Evolutionary conservation across 53 echinoderm and acorn worm genomes (phyloP).

Genomic region (Stichopus horrens): DNA sequence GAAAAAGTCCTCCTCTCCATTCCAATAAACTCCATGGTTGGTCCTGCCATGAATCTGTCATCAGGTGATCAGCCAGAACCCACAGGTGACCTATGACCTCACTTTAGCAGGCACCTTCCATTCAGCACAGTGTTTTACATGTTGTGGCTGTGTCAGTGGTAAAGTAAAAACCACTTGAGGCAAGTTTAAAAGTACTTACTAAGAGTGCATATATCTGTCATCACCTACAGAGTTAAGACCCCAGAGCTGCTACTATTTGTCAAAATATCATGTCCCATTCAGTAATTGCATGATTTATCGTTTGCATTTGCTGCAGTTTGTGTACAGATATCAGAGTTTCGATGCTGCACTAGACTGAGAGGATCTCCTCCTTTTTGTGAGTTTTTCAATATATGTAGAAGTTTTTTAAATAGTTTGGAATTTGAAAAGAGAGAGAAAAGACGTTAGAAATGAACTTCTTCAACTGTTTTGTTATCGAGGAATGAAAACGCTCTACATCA

Average conservation of each 20-base stretch:
- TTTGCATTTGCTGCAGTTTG: neutral
- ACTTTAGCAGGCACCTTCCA: neutral
- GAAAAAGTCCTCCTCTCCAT: too few species aligned
- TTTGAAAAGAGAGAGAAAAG: too few species aligned
- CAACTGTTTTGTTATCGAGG: too few species aligned
- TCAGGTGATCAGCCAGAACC: slow-evolving; percentile 22
- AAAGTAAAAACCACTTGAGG: neutral
- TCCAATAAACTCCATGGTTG: neutral
- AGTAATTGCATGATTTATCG: slow-evolving; percentile 43
- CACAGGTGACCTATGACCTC: slow-evolving; percentile 32
- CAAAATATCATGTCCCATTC: slow-evolving; percentile 40
- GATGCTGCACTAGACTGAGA: neutral
- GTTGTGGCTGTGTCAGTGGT: neutral
- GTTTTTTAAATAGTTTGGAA: too few species aligned
- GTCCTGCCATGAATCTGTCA: slow-evolving; percentile 38
- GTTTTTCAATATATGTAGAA: too few species aligned
- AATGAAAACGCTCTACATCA: too few species aligned
- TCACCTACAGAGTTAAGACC: slow-evolving; percentile 21
- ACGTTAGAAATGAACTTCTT: too few species aligned
- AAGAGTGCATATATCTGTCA: slow-evolving; percentile 14
- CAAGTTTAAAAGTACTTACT: slow-evolving; percentile 17
- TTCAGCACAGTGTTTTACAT: neutral
- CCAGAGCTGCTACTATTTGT: slow-evolving; percentile 38
- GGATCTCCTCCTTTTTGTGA: too few species aligned
- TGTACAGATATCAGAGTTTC: slow-evolving; percentile 12